These are phyloP conservation scores for Myotis yumanensis DNA, from an alignment of 2,113 vertebrate species.

Conservation along the genomic window DNA sequence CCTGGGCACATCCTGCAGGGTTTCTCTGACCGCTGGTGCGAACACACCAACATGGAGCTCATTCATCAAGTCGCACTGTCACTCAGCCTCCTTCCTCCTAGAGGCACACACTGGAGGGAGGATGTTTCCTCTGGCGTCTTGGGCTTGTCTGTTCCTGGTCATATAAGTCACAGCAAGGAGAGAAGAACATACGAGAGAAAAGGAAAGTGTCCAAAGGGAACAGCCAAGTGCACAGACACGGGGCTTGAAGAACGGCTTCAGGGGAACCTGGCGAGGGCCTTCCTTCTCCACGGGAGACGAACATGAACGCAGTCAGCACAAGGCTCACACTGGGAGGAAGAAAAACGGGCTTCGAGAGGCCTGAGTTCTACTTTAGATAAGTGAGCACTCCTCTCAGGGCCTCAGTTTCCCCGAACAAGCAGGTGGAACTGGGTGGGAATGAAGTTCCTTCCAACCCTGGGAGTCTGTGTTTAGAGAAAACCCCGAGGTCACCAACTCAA, in stretches of 20 bases:
- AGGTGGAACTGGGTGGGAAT: neutral
- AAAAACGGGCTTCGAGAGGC: neutral
- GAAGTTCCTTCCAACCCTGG: neutral
- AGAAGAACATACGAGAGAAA: neutral
- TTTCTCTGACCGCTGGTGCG: conserved; percentile 21
- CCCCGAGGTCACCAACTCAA: neutral
- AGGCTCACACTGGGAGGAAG: neutral
- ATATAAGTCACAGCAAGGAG: neutral
- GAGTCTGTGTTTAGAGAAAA: neutral
- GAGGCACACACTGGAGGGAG: neutral
- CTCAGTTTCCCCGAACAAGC: neutral
- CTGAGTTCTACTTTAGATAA: neutral
- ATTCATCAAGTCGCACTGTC: neutral
- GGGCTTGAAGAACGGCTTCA: neutral
- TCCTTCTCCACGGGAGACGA: neutral
- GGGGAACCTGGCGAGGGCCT: neutral
- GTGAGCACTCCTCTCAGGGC: neutral
- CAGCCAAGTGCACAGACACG: neutral
- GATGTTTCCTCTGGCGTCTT: neutral
- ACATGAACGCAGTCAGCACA: neutral
- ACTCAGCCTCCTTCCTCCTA: neutral
- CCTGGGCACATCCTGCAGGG: conserved; percentile 41
- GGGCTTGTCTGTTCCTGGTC: neutral
- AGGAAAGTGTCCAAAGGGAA: conserved; percentile 14
- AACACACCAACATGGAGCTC: conserved; percentile 22